A percentile compares a stretch with the other conserved stretches of the same genome.
Evolutionary conservation across 2,797 vertebrate genomes (phyloP).

Genomic region (Parauchenoglanis punctatus): DNA sequence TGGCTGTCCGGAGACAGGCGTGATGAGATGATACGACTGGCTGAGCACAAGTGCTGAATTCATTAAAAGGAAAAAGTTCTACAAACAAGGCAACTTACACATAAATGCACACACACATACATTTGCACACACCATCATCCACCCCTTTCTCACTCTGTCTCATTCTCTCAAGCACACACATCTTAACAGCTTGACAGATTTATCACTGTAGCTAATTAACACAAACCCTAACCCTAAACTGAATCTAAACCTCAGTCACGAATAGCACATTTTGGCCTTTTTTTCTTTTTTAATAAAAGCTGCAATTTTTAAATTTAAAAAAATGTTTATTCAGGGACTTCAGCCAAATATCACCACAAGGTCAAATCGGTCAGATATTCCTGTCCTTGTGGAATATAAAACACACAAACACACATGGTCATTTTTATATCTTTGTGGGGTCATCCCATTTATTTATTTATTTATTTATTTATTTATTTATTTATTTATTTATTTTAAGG

Average conservation of each 20-base stretch:
- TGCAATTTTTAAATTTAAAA: background rate
- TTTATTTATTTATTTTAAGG: too few species aligned
- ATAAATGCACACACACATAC: background rate
- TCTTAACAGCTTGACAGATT: background rate
- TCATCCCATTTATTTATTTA: too few species aligned
- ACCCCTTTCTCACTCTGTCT: background rate
- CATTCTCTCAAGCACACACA: background rate
- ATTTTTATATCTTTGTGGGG: too few species aligned
- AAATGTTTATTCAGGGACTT: background rate
- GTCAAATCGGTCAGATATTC: background rate
- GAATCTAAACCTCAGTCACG: background rate
- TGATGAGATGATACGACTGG: constrained; percentile 19
- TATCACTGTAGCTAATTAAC: background rate
- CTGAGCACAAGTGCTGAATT: constrained; percentile 19
- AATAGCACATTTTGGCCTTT: background rate
- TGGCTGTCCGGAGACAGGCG: background rate
- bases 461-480: too few species aligned
- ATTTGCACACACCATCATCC: background rate
- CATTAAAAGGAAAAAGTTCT: background rate
- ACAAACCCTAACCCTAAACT: background rate
- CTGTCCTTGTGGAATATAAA: too few species aligned
- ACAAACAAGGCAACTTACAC: background rate
- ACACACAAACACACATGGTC: too few species aligned
- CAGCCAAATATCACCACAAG: background rate
- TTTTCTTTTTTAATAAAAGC: background rate